Percentiles rank a stretch among this genome's conserved stretches.
Evolutionary conservation across 2,888 invertebrate genomes (phyloP).

Genomic region (Hydroisotoma schaefferi): DNA sequence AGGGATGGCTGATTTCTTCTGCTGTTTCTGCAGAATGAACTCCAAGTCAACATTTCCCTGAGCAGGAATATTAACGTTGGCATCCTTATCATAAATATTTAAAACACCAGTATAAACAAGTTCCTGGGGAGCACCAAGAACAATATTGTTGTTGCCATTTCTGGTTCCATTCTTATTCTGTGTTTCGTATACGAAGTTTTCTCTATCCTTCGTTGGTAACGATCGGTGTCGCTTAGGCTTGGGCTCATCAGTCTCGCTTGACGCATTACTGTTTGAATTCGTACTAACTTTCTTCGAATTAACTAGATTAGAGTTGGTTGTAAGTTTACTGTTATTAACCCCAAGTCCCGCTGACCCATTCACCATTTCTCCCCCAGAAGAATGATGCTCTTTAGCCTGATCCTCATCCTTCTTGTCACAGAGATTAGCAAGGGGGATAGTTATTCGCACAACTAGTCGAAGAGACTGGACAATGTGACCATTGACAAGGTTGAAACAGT

Average conservation of each 20-base stretch:
- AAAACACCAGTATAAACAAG: conserved; percentile 31
- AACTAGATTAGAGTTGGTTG: not conserved
- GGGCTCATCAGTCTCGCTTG: conserved; percentile 26
- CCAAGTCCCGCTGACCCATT: no score
- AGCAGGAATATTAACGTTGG: conserved; percentile 21
- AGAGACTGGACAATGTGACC: conserved; percentile 78
- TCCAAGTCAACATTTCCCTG: conserved; percentile 21
- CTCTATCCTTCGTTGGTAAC: conserved; percentile 32
- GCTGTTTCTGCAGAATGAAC: conserved; percentile 8
- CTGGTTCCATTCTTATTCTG: conserved; percentile 6
- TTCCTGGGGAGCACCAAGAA: not conserved
- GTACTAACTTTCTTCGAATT: not conserved
- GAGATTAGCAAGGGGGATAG: no score
- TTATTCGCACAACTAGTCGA: conserved; percentile 72
- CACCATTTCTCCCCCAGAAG: no score
- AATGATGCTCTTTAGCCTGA: no score
- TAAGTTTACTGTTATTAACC: no score
- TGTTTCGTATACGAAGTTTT: conserved; percentile 37
- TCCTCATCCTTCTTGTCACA: no score
- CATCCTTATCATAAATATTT: conserved; percentile 32
- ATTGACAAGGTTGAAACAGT: conserved; percentile 73
- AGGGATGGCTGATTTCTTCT: conserved; percentile 15
- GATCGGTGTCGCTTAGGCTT: conserved; percentile 39
- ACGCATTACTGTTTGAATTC: conserved; percentile 6
- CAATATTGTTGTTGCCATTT: not conserved